A percentile compares a stretch with the other conserved stretches of the same genome.
These are phyloP conservation scores for Mactra quadrangularis DNA, from an alignment of 1,140 invertebrate genomes.

Conservation along the genomic window DNA sequence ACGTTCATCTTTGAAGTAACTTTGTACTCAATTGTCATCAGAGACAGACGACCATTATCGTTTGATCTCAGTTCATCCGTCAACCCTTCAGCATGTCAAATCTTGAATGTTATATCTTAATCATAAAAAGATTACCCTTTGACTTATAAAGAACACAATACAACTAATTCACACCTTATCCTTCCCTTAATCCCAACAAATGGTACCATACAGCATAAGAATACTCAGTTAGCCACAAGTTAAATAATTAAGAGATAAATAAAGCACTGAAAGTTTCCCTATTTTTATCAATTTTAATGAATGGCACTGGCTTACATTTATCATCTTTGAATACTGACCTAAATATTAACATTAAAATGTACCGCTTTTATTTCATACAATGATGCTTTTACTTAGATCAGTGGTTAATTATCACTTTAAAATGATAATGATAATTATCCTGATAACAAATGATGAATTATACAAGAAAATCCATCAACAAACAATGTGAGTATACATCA, in stretches of 20 bases:
- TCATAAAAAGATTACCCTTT: slow-evolving; percentile 48
- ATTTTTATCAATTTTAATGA: neutral
- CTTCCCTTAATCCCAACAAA: neutral
- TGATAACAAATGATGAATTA: slow-evolving; percentile 14
- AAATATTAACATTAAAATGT: neutral
- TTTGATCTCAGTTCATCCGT: slow-evolving; percentile 54
- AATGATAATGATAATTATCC: neutral
- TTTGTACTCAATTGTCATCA: slow-evolving; percentile 53
- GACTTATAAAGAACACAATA: slow-evolving; percentile 3
- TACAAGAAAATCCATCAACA: slow-evolving; percentile 37
- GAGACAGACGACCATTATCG: slow-evolving; percentile 4
- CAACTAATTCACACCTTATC: slow-evolving; percentile 48
- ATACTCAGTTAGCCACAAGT: neutral
- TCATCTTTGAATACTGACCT: neutral
- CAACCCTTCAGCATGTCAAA: slow-evolving; percentile 13
- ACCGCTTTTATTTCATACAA: no score
- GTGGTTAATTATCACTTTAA: slow-evolving; percentile 4
- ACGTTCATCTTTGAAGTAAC: slow-evolving; percentile 54
- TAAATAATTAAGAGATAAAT: neutral
- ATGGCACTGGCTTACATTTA: slow-evolving; percentile 28
- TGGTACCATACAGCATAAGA: neutral
- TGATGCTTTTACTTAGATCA: neutral
- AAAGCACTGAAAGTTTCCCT: no score
- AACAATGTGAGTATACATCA: slow-evolving; percentile 36
- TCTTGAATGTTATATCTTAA: slow-evolving; percentile 53